A percentile compares a stretch with the other conserved stretches of the same genome.
These are phyloP conservation scores for Myanophis thanlyinensis DNA, from an alignment of 2,113 vertebrate species.

Conservation along the genomic window DNA sequence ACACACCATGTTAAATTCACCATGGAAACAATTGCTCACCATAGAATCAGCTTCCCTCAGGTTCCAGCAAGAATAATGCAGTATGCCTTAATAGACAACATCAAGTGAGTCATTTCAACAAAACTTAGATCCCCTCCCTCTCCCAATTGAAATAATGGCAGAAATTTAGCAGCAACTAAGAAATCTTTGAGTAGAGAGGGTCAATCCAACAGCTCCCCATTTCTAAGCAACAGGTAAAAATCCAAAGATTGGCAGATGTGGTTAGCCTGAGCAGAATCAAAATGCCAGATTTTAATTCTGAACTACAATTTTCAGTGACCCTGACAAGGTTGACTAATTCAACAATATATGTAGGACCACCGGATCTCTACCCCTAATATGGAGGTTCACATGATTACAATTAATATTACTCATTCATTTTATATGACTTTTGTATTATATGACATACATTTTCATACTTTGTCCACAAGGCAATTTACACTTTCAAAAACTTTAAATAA, in stretches of 20 bases:
- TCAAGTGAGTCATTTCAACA: neutral
- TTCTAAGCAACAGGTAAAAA: neutral
- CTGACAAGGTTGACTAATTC: neutral
- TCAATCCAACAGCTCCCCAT: neutral
- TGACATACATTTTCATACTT: neutral
- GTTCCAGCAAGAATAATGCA: conserved; percentile 17
- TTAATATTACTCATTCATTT: neutral
- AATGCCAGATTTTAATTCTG: neutral
- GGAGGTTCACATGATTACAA: neutral
- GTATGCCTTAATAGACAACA: neutral
- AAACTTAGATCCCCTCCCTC: neutral
- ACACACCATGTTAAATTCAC: conserved; percentile 33
- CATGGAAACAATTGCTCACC: conserved; percentile 57
- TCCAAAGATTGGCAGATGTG: rapidly evolving
- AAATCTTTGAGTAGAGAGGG: neutral
- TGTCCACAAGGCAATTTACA: neutral
- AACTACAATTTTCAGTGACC: neutral
- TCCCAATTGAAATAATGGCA: neutral
- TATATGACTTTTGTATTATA: neutral
- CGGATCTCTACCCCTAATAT: neutral
- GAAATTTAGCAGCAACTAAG: neutral
- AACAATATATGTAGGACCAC: neutral
- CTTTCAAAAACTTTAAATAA: neutral
- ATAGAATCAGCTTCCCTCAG: conserved; percentile 30
- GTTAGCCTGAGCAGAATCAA: neutral